A percentile compares a stretch with the other conserved stretches of the same genome.
phyloP scores from a whole-genome alignment of 1,140 invertebrate species.

The Sitodiplosis mosellana region DNA sequence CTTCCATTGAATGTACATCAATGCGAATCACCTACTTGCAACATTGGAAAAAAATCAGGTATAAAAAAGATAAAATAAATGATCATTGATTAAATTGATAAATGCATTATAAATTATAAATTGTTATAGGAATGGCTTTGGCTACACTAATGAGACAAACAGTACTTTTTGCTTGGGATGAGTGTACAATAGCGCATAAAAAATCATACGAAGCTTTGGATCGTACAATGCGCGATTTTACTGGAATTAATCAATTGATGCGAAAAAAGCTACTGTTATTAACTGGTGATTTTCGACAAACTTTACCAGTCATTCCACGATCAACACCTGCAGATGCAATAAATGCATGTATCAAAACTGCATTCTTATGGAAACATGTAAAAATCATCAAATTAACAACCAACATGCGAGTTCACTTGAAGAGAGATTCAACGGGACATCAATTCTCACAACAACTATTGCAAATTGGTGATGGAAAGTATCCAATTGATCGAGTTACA shows the following conservation, averaged over 20 bases:
- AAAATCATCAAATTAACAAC: constrained; percentile 24
- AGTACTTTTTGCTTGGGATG: constrained; percentile 19
- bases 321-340: constrained; percentile 26
- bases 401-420: constrained; percentile 25
- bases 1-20: constrained; percentile 10
- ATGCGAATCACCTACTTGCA: constrained; percentile 17
- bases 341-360: constrained; percentile 4
- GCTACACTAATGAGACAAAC: constrained; percentile 11
- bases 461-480: constrained; percentile 19
- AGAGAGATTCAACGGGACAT: constrained; percentile 18
- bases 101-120: no score
- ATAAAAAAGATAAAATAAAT: constrained; percentile 6
- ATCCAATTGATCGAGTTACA: constrained; percentile 12
- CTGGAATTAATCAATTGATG: constrained; percentile 9
- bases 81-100: no score
- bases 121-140: constrained; percentile 10
- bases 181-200: constrained; percentile 24
- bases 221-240: constrained; percentile 20
- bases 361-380: constrained; percentile 22
- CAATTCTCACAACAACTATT: constrained; percentile 21
- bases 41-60: constrained; percentile 16
- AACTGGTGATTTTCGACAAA: constrained; percentile 31
- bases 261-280: constrained; percentile 22
- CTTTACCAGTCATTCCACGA: constrained; percentile 25
- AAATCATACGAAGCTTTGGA: constrained; percentile 20